Conservation (phyloP, 2,113 vertebrate species). For the Callipepla californica region DNA sequence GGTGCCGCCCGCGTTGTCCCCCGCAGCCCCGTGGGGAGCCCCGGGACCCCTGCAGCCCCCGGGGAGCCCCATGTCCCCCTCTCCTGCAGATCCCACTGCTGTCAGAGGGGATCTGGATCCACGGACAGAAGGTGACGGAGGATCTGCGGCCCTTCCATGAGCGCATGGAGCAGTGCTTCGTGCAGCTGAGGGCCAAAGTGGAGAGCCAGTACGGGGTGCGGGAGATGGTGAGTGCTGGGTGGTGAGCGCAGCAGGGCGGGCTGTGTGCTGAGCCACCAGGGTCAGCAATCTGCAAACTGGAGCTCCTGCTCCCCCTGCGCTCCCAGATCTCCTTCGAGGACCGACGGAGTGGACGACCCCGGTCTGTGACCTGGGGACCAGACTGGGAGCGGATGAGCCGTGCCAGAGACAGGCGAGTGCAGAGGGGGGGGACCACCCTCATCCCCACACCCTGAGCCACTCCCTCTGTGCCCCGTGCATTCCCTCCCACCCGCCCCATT, state of each 20-base stretch:
- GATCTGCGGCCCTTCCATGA: slow-evolving; percentile 70
- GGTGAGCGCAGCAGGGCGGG: background rate
- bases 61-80: accelerated
- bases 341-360: slow-evolving; percentile 19
- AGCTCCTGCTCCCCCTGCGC: background rate
- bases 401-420: background rate
- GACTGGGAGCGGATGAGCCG: background rate
- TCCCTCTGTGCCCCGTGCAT: background rate
- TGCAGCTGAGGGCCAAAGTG: slow-evolving; percentile 67
- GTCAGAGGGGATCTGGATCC: slow-evolving; percentile 66
- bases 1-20: background rate
- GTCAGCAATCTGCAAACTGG: too few species aligned
- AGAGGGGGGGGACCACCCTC: background rate
- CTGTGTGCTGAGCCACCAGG: too few species aligned
- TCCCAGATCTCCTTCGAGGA: slow-evolving; percentile 35
- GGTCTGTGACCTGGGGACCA: slow-evolving; percentile 24
- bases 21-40: too few species aligned
- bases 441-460: accelerated
- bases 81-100: slow-evolving; percentile 38
- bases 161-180: slow-evolving; percentile 72
- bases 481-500: background rate
- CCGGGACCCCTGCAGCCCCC: accelerated
- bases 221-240: slow-evolving; percentile 37
- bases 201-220: slow-evolving; percentile 58
- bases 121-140: slow-evolving; percentile 51